Base-by-base conservation (phyloP, 1,140 invertebrate species). In the Cepaea nemoralis region DNA sequence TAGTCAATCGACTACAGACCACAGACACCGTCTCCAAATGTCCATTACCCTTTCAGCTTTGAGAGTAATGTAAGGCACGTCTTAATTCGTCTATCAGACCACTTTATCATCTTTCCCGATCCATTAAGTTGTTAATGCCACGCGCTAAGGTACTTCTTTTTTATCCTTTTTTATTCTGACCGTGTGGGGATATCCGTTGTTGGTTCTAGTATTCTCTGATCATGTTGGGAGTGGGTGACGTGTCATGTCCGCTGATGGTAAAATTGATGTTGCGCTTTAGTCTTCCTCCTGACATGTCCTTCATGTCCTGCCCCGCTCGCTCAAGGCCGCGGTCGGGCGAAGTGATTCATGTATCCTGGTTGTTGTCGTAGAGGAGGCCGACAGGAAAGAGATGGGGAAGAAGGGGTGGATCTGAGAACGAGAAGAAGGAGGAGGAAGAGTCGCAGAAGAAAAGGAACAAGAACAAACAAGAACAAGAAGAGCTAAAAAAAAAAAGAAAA, bases 91-190 rank as follows among this genome's bases (percentile, higher is more conserved):
- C n/a, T 31, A 10, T 63, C 27, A 27, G 59, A 63, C n/a, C 59
- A 31, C 59, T 63, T 63, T 27, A 63, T 63, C 59, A 63, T 63
- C 16, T 63, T 55, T 22, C n/a, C n/a, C 27, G 59, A 63, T 63
- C 59, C 59, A 63, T 63, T 63, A 63, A 63, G 27, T 63, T 63
- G 59, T 63, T 63, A 63, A 63, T 63, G 59, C 59, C 27, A 63
- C 27, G 59, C 33, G 59, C 27, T 27, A 63, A 5, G 16, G 59
- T 31, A 31, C 59, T 31, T 63, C 59, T 63, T 19, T 48, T 19
- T 48, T 48, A 3, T 55, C 22, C 59, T 63, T 27, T 63, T 63
- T 27, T 63, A 6, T 27, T 16, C 22, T 16, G n/a, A 31, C 33
- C 59, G 27, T 63, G 59, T 10, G 33, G 22, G 33, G 33, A 63